These are phyloP conservation scores for Rotaria macrura DNA, from an alignment of 2,888 invertebrate species.

Conservation along the genomic window DNA sequence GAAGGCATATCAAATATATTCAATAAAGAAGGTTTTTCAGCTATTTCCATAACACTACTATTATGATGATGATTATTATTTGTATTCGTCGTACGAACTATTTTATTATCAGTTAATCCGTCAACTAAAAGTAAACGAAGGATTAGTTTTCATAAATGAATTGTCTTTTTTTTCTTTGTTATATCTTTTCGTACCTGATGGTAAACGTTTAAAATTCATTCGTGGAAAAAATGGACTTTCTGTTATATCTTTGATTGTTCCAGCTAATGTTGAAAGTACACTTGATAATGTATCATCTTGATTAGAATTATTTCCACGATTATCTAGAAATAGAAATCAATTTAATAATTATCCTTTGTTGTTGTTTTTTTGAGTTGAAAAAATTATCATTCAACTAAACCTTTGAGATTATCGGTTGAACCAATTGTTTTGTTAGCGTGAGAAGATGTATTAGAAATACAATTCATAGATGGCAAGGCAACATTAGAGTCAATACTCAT, in stretches of 20 bases:
- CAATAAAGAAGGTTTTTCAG: background rate
- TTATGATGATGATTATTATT: slow-evolving; percentile 1
- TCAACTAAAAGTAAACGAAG: background rate
- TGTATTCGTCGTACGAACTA: background rate
- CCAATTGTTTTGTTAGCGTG: background rate
- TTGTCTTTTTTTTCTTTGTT: too few species aligned
- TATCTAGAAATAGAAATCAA: background rate
- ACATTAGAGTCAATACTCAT: background rate
- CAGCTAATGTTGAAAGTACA: background rate
- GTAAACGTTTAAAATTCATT: background rate
- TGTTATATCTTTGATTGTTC: background rate
- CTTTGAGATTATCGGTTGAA: background rate
- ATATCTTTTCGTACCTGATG: background rate
- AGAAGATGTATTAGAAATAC: background rate
- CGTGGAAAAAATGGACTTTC: background rate
- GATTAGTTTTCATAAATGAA: background rate
- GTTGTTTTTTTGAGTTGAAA: background rate
- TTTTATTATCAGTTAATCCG: background rate
- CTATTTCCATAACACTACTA: background rate
- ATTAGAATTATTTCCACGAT: background rate
- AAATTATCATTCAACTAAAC: background rate
- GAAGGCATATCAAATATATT: background rate
- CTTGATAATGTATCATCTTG: slow-evolving; percentile 12
- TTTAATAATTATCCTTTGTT: too few species aligned
- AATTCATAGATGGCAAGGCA: background rate